These are phyloP conservation scores for Syrrhaptes paradoxus DNA, from an alignment of 2,113 vertebrate genomes.

Conservation along the genomic window DNA sequence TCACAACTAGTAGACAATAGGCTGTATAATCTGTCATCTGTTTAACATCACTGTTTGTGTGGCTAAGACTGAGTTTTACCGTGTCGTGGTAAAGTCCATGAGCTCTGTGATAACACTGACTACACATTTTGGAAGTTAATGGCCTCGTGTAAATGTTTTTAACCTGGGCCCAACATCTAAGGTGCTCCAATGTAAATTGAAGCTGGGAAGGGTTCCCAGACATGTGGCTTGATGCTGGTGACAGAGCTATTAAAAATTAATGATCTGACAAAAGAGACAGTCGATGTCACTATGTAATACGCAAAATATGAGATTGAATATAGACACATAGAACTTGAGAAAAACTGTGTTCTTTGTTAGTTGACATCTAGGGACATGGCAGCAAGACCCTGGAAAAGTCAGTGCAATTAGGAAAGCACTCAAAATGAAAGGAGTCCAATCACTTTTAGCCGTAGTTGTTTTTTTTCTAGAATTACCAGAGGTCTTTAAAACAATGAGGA, in stretches of 20 bases:
- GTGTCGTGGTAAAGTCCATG: neutral
- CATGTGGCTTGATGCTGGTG: neutral
- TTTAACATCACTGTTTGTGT: neutral
- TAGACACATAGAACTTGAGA: neutral
- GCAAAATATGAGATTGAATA: constrained; percentile 2
- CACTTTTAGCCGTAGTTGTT: neutral
- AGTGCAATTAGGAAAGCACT: neutral
- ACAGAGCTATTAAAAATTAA: constrained; percentile 32
- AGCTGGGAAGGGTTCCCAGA: neutral
- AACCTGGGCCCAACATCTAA: neutral
- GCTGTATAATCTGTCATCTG: neutral
- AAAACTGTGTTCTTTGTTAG: neutral
- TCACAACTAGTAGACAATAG: neutral
- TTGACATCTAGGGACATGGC: neutral
- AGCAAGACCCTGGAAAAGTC: constrained; percentile 11
- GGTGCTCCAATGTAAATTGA: neutral
- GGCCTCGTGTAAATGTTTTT: neutral
- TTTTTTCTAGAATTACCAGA: neutral
- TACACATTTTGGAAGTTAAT: neutral
- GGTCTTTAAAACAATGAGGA: neutral
- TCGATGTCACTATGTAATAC: neutral
- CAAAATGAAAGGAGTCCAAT: neutral
- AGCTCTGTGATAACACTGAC: neutral
- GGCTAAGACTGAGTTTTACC: neutral
- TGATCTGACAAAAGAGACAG: neutral